Conservation (phyloP, 1,140 invertebrate genomes). For the Polyergus mexicanus region DNA sequence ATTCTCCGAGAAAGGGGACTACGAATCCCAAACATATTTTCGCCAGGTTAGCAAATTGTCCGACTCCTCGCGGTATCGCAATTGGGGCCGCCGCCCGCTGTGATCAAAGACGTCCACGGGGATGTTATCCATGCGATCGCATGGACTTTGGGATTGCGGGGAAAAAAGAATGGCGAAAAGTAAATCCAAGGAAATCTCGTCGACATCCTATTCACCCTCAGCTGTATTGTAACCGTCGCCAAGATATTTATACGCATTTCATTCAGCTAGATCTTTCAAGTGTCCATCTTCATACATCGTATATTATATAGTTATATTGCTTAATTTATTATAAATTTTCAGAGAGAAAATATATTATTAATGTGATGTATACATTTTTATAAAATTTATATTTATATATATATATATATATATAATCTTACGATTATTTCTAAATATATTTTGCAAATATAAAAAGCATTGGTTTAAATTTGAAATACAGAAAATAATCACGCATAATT, state of each 20-base stretch:
- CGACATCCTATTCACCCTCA: neutral
- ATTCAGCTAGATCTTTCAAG: too few relatives aligned
- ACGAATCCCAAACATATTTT: conserved; percentile 85
- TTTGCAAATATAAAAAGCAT: too few relatives aligned
- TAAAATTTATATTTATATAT: too few relatives aligned
- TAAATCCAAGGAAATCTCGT: conserved; percentile 28
- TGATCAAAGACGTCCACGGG: conserved; percentile 75
- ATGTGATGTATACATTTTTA: too few relatives aligned
- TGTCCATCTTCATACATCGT: too few relatives aligned
- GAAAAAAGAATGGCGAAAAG: conserved; percentile 5
- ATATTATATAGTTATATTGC: too few relatives aligned
- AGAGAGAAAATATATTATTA: too few relatives aligned
- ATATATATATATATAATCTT: too few relatives aligned
- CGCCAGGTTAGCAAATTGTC: conserved; percentile 84
- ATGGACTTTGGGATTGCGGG: conserved; percentile 24
- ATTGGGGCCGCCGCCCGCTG: conserved; percentile 67
- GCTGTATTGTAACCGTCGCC: neutral
- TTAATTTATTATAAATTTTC: too few relatives aligned
- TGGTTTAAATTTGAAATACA: too few relatives aligned
- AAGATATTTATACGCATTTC: neutral
- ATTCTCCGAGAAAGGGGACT: conserved; percentile 35
- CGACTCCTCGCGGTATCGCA: conserved; percentile 72
- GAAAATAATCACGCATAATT: neutral
- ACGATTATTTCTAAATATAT: too few relatives aligned
- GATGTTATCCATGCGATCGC: conserved; percentile 77